Evolutionary conservation across 2,113 vertebrate species (phyloP).

Genomic region (Proteles cristata): DNA sequence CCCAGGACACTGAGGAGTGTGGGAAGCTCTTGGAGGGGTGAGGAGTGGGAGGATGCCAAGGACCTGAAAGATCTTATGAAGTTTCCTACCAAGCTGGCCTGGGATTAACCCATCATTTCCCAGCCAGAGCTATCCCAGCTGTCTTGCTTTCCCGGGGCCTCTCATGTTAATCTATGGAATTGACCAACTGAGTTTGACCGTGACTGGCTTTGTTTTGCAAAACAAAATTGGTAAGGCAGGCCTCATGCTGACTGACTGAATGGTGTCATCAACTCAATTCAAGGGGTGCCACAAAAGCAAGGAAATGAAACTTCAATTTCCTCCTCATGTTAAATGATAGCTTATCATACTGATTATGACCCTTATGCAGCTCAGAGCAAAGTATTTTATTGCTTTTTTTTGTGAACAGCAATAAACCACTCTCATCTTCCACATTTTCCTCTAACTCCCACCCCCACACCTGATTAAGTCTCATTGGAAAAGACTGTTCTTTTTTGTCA

Average conservation of each 20-base stretch:
- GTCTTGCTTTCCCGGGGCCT: constrained; percentile 64
- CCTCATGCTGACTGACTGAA: constrained; percentile 83
- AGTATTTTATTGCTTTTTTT: constrained; percentile 78
- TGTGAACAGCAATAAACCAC: constrained; percentile 75
- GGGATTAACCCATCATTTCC: constrained; percentile 61
- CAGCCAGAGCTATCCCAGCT: constrained; percentile 53
- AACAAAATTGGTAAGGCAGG: constrained; percentile 84
- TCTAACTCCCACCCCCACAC: not conserved
- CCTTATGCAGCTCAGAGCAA: constrained; percentile 71
- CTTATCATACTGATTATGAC: constrained; percentile 81
- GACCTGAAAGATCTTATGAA: not conserved
- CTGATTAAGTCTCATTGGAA: constrained; percentile 41
- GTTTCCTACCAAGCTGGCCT: constrained; percentile 63
- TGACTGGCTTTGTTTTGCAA: constrained; percentile 89
- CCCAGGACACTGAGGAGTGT: not conserved
- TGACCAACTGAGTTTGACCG: constrained; percentile 84
- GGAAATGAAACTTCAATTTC: constrained; percentile 87
- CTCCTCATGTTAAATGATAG: constrained; percentile 81
- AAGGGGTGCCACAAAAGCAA: constrained; percentile 82
- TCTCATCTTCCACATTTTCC: constrained; percentile 56
- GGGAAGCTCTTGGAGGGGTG: not conserved
- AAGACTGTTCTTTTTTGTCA: constrained; percentile 24
- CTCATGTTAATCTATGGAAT: constrained; percentile 81
- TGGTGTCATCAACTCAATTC: constrained; percentile 76
- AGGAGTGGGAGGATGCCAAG: not conserved